Conservation (phyloP, 2,113 vertebrate genomes). For the Laterallus jamaicensis region DNA sequence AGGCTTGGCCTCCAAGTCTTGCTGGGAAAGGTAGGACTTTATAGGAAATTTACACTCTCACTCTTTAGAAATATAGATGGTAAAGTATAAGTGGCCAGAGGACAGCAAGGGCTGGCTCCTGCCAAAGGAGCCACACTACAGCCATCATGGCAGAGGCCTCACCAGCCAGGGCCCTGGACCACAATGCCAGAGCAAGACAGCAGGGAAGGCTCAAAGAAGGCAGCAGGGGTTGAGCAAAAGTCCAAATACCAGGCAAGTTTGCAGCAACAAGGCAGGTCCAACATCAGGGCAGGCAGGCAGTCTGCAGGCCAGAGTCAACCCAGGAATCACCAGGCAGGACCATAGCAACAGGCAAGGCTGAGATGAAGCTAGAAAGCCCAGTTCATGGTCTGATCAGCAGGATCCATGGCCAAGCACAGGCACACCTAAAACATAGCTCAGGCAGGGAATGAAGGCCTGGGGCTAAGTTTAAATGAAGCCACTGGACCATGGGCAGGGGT, state of each 20-base stretch:
- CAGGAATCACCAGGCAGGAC: background rate
- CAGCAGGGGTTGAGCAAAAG: background rate
- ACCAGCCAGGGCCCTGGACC: background rate
- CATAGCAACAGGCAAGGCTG: background rate
- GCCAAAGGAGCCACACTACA: background rate
- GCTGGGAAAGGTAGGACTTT: background rate
- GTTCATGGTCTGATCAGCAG: background rate
- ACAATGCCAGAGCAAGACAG: background rate
- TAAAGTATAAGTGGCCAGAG: background rate
- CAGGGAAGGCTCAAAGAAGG: background rate
- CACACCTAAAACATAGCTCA: background rate
- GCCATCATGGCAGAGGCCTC: background rate
- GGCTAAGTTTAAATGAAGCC: background rate
- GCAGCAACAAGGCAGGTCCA: background rate
- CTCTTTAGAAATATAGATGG: background rate
- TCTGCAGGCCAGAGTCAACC: background rate
- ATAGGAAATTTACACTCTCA: background rate
- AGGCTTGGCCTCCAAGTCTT: background rate
- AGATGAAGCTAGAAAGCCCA: background rate
- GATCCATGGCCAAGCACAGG: accelerated
- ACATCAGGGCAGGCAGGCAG: background rate
- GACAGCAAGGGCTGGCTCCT: background rate
- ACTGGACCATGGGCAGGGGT: background rate
- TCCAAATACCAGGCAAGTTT: background rate
- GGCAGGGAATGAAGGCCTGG: background rate